A percentile compares a stretch with the other conserved stretches of the same genome.
Conservation (phyloP, 2,888 invertebrate species). For the Sinhomidia bicolor region DNA sequence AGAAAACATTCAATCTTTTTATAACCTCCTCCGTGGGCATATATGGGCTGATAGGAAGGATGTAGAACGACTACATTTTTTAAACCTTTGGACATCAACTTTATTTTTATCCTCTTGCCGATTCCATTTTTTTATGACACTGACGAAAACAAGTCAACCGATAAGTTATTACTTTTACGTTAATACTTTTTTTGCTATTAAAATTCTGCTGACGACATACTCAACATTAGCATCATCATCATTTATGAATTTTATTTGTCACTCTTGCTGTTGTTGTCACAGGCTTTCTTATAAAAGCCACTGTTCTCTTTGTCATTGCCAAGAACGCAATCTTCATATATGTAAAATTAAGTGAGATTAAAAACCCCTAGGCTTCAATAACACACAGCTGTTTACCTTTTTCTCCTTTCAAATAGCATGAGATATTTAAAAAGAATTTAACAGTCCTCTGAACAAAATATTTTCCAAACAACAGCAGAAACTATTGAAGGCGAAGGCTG, state of each 20-base stretch:
- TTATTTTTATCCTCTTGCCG: background rate
- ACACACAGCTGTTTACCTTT: background rate
- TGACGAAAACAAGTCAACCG: background rate
- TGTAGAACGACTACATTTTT: background rate
- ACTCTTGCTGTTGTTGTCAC: background rate
- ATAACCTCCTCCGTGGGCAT: background rate
- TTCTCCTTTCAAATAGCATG: background rate
- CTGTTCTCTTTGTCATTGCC: slow-evolving; percentile 32
- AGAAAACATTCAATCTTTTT: background rate
- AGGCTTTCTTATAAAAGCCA: background rate
- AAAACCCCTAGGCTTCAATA: no score
- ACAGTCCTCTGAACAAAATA: background rate
- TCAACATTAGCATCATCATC: background rate
- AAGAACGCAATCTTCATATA: slow-evolving; percentile 45
- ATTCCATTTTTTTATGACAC: background rate
- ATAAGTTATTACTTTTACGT: background rate
- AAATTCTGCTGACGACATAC: background rate
- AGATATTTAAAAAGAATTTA: background rate
- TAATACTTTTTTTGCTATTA: background rate
- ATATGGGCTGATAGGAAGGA: background rate
- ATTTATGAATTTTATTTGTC: background rate
- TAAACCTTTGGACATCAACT: background rate
- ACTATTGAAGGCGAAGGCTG: slow-evolving; percentile 42
- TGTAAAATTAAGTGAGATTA: background rate
- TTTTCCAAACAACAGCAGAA: background rate